These are phyloP conservation scores for Drosophila bunnanda DNA, from an alignment of 2,888 invertebrate genomes.

Conservation along the genomic window DNA sequence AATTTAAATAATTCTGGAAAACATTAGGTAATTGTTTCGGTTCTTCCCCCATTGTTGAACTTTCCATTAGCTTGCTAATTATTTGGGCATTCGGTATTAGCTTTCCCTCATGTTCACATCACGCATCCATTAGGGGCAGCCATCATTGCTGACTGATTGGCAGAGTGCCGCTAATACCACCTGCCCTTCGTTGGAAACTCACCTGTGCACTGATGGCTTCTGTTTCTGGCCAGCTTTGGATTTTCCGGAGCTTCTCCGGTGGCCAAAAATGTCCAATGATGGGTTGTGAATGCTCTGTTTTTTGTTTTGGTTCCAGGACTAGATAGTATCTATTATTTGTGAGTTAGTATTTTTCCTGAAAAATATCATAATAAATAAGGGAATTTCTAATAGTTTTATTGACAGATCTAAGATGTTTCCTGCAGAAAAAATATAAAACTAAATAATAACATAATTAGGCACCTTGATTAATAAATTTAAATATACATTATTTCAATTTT, in stretches of 20 bases:
- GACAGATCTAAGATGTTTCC: rapidly evolving
- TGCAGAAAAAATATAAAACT: background rate
- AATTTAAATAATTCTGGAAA: background rate
- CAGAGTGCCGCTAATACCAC: background rate
- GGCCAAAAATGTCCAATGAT: background rate
- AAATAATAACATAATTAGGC: background rate
- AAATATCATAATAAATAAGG: background rate
- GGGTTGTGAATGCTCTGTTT: background rate
- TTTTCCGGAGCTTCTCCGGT: background rate
- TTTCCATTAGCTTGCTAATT: slow-evolving; percentile 4
- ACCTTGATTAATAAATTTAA: background rate
- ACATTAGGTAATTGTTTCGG: background rate
- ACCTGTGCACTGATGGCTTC: background rate
- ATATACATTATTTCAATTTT: background rate
- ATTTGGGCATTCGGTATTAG: background rate
- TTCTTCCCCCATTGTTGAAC: background rate
- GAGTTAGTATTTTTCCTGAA: background rate
- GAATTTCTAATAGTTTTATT: background rate
- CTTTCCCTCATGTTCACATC: background rate
- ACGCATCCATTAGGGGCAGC: slow-evolving; percentile 8
- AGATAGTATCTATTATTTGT: background rate
- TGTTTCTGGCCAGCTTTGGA: background rate
- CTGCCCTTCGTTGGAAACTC: background rate
- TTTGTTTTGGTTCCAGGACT: background rate
- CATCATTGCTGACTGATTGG: slow-evolving; percentile 2